Evolutionary conservation across 2,888 invertebrate species (phyloP).

Genomic region (Odontomyia ornata): DNA sequence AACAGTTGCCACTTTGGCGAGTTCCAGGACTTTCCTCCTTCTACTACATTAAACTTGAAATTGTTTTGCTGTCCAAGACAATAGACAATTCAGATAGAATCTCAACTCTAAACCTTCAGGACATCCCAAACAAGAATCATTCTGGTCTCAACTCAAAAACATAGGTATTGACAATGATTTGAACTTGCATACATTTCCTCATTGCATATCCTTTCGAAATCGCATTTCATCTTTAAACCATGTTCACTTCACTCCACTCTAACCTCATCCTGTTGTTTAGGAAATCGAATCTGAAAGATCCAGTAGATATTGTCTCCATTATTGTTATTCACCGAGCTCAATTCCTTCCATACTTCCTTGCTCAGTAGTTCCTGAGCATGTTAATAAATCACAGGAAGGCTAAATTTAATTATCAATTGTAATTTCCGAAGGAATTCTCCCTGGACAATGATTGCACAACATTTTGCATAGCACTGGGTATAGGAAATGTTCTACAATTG

Average conservation of each 20-base stretch:
- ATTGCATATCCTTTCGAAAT: no score
- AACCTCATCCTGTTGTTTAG: background rate
- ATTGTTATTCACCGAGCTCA: background rate
- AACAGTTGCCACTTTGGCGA: no score
- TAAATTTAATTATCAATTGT: slow-evolving; percentile 30
- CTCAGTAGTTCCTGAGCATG: background rate
- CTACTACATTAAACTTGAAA: background rate
- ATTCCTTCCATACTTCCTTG: background rate
- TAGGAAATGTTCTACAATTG: background rate
- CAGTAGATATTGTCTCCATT: background rate
- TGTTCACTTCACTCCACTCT: background rate
- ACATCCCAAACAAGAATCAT: slow-evolving; percentile 14
- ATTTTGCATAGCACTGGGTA: slow-evolving; percentile 1
- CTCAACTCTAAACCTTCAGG: background rate
- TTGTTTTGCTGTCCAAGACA: slow-evolving; percentile 24
- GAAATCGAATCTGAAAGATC: slow-evolving; percentile 4
- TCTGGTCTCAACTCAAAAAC: background rate
- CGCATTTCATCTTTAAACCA: background rate
- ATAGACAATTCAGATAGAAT: slow-evolving; percentile 29
- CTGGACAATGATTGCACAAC: slow-evolving; percentile 5
- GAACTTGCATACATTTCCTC: background rate
- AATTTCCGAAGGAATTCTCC: slow-evolving; percentile 25
- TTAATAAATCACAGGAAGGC: slow-evolving; percentile 10
- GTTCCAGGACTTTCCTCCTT: no score
- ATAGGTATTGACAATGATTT: background rate